These are phyloP conservation scores for Tetramorium simillimum DNA, from an alignment of 1,140 invertebrate species.

Conservation along the genomic window DNA sequence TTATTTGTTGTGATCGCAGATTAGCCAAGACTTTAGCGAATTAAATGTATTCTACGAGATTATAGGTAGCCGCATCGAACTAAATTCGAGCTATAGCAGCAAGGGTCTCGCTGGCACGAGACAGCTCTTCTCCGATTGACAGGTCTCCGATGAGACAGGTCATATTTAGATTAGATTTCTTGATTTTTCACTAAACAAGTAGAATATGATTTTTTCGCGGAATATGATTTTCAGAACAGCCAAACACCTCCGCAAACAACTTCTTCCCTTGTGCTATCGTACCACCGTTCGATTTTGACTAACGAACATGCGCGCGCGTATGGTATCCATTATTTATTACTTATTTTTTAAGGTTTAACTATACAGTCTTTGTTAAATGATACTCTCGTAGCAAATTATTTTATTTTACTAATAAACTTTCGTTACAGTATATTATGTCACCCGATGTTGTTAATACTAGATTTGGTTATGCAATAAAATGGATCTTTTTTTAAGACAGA, in stretches of 20 bases:
- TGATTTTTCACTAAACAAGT: not conserved
- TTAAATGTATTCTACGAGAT: constrained; percentile 15
- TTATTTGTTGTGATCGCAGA: constrained; percentile 38
- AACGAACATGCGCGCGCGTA: not conserved
- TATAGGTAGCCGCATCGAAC: not conserved
- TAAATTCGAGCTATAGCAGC: not conserved
- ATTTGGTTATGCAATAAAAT: not conserved
- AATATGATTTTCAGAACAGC: not conserved
- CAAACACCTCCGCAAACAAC: not conserved
- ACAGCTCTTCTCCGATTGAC: constrained; percentile 2
- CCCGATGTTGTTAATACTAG: not conserved
- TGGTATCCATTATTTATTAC: not conserved
- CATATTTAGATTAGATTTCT: not conserved
- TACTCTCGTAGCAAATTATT: not conserved
- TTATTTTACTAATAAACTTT: constrained; percentile 20
- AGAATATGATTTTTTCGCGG: not conserved
- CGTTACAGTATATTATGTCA: not conserved
- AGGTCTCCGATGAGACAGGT: not conserved
- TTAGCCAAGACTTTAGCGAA: constrained; percentile 19
- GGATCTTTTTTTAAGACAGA: constrained; percentile 6
- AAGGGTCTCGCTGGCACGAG: constrained; percentile 14
- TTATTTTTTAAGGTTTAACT: not conserved
- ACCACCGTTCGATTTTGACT: not conserved
- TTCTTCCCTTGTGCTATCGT: not conserved
- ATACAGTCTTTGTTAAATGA: not conserved